Evolutionary conservation across 2,797 vertebrate species (phyloP).

Genomic region (Pangasius djambal): DNA sequence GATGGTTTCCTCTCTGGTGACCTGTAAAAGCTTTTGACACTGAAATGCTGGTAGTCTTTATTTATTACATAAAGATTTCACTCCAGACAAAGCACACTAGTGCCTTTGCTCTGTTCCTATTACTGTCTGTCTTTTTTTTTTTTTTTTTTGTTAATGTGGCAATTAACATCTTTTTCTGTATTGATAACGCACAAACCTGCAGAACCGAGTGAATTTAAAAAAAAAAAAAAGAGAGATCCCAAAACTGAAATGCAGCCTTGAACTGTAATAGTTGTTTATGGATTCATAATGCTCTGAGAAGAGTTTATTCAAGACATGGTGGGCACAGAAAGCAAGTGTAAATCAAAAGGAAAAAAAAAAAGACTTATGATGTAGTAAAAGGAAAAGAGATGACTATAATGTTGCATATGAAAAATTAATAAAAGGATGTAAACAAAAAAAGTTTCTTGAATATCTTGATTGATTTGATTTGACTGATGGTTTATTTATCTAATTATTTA

Average conservation of each 20-base stretch:
- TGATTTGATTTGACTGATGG: background rate
- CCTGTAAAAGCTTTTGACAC: background rate
- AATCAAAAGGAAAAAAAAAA: background rate
- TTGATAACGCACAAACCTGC: conserved; percentile 47
- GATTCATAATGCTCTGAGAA: background rate
- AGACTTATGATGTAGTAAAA: background rate
- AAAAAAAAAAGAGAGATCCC: conserved; percentile 14
- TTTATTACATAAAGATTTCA: conserved; percentile 49
- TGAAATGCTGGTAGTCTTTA: conserved; percentile 32
- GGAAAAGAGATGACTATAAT: background rate
- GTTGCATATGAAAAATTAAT: conserved; percentile 10
- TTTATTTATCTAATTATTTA: background rate
- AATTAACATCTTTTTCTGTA: conserved; percentile 30
- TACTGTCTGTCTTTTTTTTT: background rate
- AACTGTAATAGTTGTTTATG: conserved; percentile 1
- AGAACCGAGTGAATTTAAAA: conserved; percentile 27
- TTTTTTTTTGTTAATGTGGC: background rate
- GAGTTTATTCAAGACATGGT: conserved; percentile 14
- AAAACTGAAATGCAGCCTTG: conserved; percentile 10
- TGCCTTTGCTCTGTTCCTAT: conserved; percentile 53
- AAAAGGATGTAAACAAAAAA: background rate
- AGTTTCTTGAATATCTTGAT: background rate
- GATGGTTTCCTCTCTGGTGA: conserved; percentile 13
- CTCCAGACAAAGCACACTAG: conserved; percentile 48
- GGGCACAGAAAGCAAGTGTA: background rate